Base-by-base conservation (phyloP, 1,140 invertebrate genomes). In the Heterodera carotae region DNA sequence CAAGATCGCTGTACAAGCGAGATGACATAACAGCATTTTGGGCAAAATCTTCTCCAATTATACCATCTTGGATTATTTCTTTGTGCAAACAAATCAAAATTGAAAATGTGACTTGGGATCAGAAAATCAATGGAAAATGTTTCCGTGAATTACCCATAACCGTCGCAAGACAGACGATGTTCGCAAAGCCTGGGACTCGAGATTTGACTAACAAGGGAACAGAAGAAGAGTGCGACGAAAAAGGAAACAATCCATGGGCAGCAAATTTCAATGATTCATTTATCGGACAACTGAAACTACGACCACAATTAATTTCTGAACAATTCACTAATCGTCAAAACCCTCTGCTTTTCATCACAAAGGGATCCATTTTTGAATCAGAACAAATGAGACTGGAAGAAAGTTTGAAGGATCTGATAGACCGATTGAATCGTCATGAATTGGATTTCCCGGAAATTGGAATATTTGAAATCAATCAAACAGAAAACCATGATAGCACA, bases 21-120 rank as follows among this genome's bases (percentile, higher is more conserved):
- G 31, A 69, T 36, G 68, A 69, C 27, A 69, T 69, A 25, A 69
- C 68, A 27, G 68, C 68, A 2, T 69, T 69, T 36, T 36, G 39
- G 33, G 27, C 39, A 6, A 69, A 36, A 69, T 39, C 39, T 12
- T 2, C 48, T 1, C 48, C 12, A 53, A 33, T 34, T 69, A 12
- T 34, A n/a, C 53, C 27, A 36, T 34, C 12, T 34, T 69, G 31
- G 68, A 36, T 31, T 0, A 31, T 73, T 31, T n/a, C 34, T 7
- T 29, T 73, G 1, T 73, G 71, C 27, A 73, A n/a, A 7, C 71
- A 34, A 34, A 29, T 68, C 2, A 48, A 60, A 29, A 29, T 33
- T 60, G 53, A 33, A 15, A 31, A 60, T 60, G 48, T 73, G 7
- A 2, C 15, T 29, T 73, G 71, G 71, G 48, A 73, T 2, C 53